Conservation (phyloP, 2,113 vertebrate species). For the Podarcis cretensis region DNA sequence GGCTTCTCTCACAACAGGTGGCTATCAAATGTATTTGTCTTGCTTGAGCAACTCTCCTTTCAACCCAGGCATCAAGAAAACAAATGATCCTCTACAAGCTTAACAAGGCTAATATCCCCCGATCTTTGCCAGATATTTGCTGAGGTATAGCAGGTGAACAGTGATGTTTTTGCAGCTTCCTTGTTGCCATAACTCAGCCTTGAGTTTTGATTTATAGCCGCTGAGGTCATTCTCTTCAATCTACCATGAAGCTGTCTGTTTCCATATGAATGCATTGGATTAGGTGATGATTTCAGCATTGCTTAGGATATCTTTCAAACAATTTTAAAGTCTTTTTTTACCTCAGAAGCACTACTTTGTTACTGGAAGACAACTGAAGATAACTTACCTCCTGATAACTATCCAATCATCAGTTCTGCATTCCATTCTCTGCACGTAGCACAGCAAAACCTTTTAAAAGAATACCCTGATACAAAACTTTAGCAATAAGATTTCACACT, state of each 20-base stretch:
- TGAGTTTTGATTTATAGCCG: conserved; percentile 16
- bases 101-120: neutral
- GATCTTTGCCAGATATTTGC: conserved; percentile 1
- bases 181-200: neutral
- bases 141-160: neutral
- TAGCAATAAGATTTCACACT: neutral
- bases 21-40: conserved; percentile 3
- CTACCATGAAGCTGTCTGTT: conserved; percentile 25
- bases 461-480: neutral
- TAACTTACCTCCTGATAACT: neutral
- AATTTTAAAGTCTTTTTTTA: neutral
- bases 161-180: neutral
- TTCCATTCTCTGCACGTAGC: conserved; percentile 15
- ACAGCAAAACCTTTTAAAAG: neutral
- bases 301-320: neutral
- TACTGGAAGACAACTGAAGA: conserved; percentile 16
- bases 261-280: neutral
- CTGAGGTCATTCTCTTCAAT: conserved; percentile 23
- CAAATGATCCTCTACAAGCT: conserved; percentile 1
- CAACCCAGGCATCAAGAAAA: neutral
- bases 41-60: neutral
- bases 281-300: conserved; percentile 10
- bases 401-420: conserved; percentile 26
- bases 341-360: neutral
- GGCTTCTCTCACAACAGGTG: neutral